These are phyloP conservation scores for Euplexia lucipara DNA, from an alignment of 2,888 invertebrate species.

Conservation along the genomic window DNA sequence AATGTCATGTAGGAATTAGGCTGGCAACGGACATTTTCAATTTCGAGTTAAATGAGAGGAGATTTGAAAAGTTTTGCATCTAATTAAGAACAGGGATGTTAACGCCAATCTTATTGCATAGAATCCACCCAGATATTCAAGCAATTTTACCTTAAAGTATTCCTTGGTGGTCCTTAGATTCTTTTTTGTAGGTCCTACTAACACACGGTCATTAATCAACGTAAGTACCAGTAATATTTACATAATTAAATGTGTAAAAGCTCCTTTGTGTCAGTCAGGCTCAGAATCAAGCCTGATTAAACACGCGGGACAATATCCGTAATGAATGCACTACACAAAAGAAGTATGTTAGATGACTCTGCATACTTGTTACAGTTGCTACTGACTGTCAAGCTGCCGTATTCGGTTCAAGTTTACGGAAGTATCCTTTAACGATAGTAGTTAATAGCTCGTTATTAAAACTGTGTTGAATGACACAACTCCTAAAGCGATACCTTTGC, in stretches of 20 bases:
- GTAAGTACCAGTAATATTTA: constrained; percentile 45
- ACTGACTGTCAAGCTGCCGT: constrained; percentile 32
- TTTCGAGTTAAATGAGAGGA: background rate
- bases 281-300: constrained; percentile 53
- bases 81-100: no score
- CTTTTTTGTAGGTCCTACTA: background rate
- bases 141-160: constrained; percentile 5
- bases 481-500: constrained; percentile 10
- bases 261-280: constrained; percentile 50
- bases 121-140: no score
- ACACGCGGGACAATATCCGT: constrained; percentile 51
- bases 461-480: constrained; percentile 10
- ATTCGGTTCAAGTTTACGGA: constrained; percentile 46
- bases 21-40: constrained; percentile 3
- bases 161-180: background rate
- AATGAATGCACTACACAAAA: constrained; percentile 57
- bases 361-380: constrained; percentile 35
- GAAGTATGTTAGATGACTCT: constrained; percentile 46
- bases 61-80: no score
- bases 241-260: constrained; percentile 48
- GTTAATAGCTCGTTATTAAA: constrained; percentile 21
- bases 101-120: no score
- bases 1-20: constrained; percentile 36
- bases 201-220: constrained; percentile 41
- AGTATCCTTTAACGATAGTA: constrained; percentile 33